Evolutionary conservation across 35 echinoderm and acorn worm genomes (phyloP).

Genomic region (Hemicentrotus pulcherrimus): DNA sequence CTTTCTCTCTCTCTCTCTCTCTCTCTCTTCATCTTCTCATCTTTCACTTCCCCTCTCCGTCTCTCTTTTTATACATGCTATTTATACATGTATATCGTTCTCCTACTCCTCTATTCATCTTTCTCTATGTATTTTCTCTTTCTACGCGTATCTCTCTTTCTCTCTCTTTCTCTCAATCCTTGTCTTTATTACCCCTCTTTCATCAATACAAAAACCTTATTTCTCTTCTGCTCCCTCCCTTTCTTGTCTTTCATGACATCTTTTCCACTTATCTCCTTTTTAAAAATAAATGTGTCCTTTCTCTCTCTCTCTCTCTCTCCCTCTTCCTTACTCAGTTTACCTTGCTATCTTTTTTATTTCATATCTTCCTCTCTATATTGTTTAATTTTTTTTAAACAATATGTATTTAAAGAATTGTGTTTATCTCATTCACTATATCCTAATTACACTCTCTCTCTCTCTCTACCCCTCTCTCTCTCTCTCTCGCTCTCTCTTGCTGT

Average conservation of each 20-base stretch:
- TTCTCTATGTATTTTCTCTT: neutral
- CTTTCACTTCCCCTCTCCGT: neutral
- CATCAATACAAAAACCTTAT: neutral
- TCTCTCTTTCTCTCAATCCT: neutral
- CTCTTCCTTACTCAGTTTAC: neutral
- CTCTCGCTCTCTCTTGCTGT: neutral
- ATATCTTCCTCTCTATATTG: too few species aligned
- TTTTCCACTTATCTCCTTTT: neutral
- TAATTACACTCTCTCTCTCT: neutral
- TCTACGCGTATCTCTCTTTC: neutral
- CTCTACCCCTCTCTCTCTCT: neutral
- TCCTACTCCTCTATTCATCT: neutral
- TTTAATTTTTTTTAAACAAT: too few species aligned
- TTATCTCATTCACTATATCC: too few species aligned
- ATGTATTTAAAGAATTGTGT: too few species aligned
- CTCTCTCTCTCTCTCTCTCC: neutral
- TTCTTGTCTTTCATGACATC: neutral
- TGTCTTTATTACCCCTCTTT: neutral
- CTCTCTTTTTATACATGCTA: neutral
- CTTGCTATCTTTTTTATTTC: neutral
- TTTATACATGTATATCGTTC: neutral
- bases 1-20: neutral
- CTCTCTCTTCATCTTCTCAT: neutral
- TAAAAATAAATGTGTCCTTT: neutral
- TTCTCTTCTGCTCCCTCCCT: neutral